These are phyloP conservation scores for Fringilla coelebs DNA, from an alignment of 2,797 vertebrate genomes.

Conservation along the genomic window DNA sequence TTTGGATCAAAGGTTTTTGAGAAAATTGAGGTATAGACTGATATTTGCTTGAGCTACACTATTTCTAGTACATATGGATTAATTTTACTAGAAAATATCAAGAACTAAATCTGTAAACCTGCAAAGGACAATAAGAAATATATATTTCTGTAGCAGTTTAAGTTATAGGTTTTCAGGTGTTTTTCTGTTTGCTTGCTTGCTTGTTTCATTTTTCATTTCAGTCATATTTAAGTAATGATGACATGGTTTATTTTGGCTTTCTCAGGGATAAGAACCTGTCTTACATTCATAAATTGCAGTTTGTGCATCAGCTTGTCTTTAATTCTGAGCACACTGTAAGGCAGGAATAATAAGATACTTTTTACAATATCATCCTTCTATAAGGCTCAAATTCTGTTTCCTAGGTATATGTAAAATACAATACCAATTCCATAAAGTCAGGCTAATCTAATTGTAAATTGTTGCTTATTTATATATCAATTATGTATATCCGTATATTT, in stretches of 20 bases:
- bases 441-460: background rate
- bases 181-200: background rate
- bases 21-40: background rate
- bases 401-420: background rate
- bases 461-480: slow-evolving; percentile 31
- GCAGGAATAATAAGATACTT: background rate
- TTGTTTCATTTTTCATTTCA: background rate
- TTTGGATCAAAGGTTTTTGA: background rate
- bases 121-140: background rate
- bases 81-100: background rate
- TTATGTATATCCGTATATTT: background rate
- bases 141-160: background rate
- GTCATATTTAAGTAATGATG: background rate
- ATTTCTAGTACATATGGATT: background rate
- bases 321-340: background rate
- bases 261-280: background rate
- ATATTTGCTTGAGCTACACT: background rate
- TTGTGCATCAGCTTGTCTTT: background rate
- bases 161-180: background rate
- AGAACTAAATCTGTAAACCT: background rate
- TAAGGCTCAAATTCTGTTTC: background rate
- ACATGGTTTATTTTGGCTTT: background rate
- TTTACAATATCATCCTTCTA: background rate
- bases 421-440: background rate
- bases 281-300: background rate